phyloP scores from a whole-genome alignment of 2,797 vertebrate genomes.

The Pseudocheirus occidentalis region DNA sequence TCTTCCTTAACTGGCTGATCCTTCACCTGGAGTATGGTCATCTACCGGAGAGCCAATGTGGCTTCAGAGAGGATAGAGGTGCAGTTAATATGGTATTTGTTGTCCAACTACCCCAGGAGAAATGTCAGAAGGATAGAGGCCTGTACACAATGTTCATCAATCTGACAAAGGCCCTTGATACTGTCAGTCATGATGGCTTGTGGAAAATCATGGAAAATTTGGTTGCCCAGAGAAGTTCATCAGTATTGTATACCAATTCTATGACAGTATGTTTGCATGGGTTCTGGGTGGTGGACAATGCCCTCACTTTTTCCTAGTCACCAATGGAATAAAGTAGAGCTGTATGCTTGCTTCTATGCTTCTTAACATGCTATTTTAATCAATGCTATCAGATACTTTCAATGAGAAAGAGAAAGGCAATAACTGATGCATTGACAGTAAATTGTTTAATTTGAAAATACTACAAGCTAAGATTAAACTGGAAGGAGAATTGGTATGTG shows the following conservation, averaged over 20 bases:
- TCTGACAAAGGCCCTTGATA: neutral
- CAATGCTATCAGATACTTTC: too few species aligned
- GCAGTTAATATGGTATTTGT: neutral
- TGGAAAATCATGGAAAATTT: neutral
- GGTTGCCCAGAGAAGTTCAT: too few species aligned
- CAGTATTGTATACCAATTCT: neutral
- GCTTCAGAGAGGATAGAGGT: neutral
- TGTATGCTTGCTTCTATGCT: too few species aligned
- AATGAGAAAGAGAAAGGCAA: too few species aligned
- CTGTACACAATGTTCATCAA: neutral
- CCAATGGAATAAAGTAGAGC: too few species aligned
- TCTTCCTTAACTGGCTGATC: neutral
- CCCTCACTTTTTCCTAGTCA: neutral
- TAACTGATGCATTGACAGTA: too few species aligned
- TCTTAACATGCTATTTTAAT: too few species aligned
- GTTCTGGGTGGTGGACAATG: neutral
- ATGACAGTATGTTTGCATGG: neutral
- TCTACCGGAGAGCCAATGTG: neutral
- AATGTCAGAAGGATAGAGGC: neutral
- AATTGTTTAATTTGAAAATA: too few species aligned
- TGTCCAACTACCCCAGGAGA: neutral
- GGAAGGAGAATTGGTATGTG: too few species aligned
- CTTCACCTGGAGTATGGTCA: neutral
- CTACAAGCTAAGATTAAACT: too few species aligned
- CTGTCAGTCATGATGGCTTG: neutral